Base-by-base conservation (phyloP, 2,888 invertebrate species). In the Trichopoda pennipes region DNA sequence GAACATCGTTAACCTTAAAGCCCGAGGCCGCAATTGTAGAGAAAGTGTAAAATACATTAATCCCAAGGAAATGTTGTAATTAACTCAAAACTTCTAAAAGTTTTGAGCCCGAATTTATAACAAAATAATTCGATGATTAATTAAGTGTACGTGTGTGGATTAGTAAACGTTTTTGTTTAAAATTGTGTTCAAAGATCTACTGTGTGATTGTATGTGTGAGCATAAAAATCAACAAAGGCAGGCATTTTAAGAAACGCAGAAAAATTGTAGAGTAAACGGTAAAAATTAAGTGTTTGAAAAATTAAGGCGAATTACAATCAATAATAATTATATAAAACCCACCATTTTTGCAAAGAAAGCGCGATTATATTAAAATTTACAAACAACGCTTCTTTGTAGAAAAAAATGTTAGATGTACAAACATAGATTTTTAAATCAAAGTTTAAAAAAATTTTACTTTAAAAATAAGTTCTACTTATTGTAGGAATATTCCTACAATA, bases 341-440 rank as follows among this genome's bases (percentile, higher is more conserved):
- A 55, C 79, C 79, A 79, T 79, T 73, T 79, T 76, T 38, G 17
- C 51, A 42, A 19, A 44, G 51, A 44, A 72, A 78, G 72, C 78
- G 78, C 73, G 72, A 79, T 47, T 58, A 38, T 58, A 28, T 51
- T 9, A 12, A 38, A 64, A 56, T 49, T 16, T 23, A n/a, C n/a
- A 23, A 35, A 35, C 56, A 21, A 55, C 17, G 47, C 32, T 12
- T 28, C 16, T 73, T 44, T 53, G 42, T 47, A 10, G n/a, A 47
- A 64, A 76, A 61, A 35, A 28, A 28, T 28, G 28, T 6, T 44
- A 44, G 60, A 44, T 53, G 21, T 61, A 56, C 21, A 51, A 72
- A 51, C 70, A 47, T 47, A 23, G 68, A 72, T 35, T 51, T 70
- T 75, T 47, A 51, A 74, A 47, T 79, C 79, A 78, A 74, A 60